Base-by-base conservation (phyloP, 2,797 vertebrate species). In the Streptopelia turtur region DNA sequence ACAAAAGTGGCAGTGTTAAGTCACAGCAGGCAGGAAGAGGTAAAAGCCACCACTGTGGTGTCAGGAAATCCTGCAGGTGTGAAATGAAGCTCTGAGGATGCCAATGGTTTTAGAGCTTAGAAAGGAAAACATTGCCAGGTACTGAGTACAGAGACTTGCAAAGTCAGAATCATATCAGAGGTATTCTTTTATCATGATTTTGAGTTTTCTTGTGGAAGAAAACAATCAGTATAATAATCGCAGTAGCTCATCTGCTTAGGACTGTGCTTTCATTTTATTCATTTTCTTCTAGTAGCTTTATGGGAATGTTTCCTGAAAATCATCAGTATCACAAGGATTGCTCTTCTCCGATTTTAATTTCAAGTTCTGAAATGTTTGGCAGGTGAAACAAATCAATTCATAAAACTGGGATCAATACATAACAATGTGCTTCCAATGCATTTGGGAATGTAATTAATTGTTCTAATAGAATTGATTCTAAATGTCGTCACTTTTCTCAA, bases 21-120 rank as follows among this genome's bases (percentile, higher is more conserved):
- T 90, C 78, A 63, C 27, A 79, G 27, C 13, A 61, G 63, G 53
- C 81, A 96, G 92, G 92, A 95, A 92, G 91, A 88, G 72, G 77
- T 92, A 45, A 83, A 81, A 50, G 86, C 66, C 66, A 81, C 6
- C 12, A 16, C 59, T 92, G 21, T 31, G 87, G 31, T 60, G 68
- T 87, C 90, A 95, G 90, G 87, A 96, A 90, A 83, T 95, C 89
- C 80, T 94, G 59, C 65, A 83, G 55, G 64, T 91, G 31, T 93
- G 74, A 87, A 78, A 63, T 24, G 37, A 47, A 78, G 64, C 37
- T 89, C 13, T 20, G 23, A 93, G 66, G 31, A 43, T 82, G 50
- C 61, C 69, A 88, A 2, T 1, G 12, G 84, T 85, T 83, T 70
- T 53, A 83, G 25, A 89, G 63, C 41, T 93, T 47, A 31, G 25